These are phyloP conservation scores for Empis livida DNA, from an alignment of 2,888 invertebrate genomes.

Conservation along the genomic window DNA sequence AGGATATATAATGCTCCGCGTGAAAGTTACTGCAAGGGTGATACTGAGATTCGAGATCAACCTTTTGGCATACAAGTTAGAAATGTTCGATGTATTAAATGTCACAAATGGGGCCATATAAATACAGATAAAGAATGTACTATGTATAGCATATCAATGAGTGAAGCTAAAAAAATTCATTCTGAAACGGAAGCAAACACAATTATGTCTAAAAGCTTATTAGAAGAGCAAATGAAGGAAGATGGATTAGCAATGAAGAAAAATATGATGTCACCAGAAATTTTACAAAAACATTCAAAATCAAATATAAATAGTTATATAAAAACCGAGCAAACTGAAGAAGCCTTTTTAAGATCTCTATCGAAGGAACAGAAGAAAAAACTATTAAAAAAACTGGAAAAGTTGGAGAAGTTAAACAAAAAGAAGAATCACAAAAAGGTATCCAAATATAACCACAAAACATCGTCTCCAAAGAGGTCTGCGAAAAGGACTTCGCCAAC, in stretches of 20 bases:
- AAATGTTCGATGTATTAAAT: conserved; percentile 97
- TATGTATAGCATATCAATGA: conserved; percentile 74
- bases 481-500: not conserved
- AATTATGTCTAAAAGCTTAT: conserved; percentile 46
- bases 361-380: conserved; percentile 83
- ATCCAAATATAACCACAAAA: conserved; percentile 12
- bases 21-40: conserved; percentile 96
- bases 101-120: conserved; percentile 95
- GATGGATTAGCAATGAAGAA: conserved; percentile 83
- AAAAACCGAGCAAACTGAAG: conserved; percentile 42
- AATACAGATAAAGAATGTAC: conserved; percentile 85
- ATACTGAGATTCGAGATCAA: conserved; percentile 94
- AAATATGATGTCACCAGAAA: conserved; percentile 47
- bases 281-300: conserved; percentile 34
- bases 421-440: conserved; percentile 25
- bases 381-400: conserved; percentile 64
- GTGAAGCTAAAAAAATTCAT: conserved; percentile 62
- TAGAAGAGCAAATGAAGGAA: conserved; percentile 85
- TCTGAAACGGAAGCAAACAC: conserved; percentile 51
- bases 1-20: conserved; percentile 97
- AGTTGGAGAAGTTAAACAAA: conserved; percentile 42
- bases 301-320: too few species aligned
- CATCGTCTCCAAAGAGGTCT: not conserved
- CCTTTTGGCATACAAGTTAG: conserved; percentile 96
- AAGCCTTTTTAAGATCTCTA: conserved; percentile 69